phyloP scores from a whole-genome alignment of 2,113 vertebrate species.

The Tyrannus savana region DNA sequence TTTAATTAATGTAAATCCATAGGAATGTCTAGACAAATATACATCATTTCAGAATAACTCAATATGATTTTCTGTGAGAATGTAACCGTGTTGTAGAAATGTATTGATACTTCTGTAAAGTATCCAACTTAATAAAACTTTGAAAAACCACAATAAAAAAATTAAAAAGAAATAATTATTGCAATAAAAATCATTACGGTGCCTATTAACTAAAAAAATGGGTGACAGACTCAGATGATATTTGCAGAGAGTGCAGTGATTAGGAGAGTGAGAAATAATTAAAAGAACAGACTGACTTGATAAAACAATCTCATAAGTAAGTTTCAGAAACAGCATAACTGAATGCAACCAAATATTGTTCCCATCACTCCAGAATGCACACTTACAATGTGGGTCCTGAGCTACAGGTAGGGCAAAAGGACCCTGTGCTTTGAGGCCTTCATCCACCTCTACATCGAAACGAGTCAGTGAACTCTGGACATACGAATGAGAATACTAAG shows the following conservation, averaged over 20 bases:
- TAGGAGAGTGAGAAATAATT: neutral
- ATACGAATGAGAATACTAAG: neutral
- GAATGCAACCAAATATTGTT: neutral
- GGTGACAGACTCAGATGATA: neutral
- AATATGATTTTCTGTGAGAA: neutral
- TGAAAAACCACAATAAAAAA: neutral
- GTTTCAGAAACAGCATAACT: neutral
- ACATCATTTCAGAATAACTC: neutral
- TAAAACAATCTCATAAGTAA: neutral
- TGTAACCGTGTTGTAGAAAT: neutral
- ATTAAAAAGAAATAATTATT: neutral
- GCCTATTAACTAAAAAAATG: neutral
- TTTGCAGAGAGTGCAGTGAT: neutral
- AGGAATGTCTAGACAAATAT: neutral
- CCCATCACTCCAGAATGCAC: accelerated
- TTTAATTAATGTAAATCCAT: neutral
- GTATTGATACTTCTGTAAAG: neutral
- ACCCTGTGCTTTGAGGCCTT: neutral
- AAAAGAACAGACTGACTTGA: neutral
- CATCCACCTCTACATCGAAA: neutral
- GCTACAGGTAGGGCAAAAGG: neutral
- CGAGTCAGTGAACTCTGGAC: neutral
- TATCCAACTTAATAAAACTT: neutral
- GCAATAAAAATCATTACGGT: neutral
- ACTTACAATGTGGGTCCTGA: accelerated